Percentiles rank a stretch among this genome's conserved stretches.
Conservation (phyloP, 2,797 vertebrate genomes). For the Aplochiton taeniatus region DNA sequence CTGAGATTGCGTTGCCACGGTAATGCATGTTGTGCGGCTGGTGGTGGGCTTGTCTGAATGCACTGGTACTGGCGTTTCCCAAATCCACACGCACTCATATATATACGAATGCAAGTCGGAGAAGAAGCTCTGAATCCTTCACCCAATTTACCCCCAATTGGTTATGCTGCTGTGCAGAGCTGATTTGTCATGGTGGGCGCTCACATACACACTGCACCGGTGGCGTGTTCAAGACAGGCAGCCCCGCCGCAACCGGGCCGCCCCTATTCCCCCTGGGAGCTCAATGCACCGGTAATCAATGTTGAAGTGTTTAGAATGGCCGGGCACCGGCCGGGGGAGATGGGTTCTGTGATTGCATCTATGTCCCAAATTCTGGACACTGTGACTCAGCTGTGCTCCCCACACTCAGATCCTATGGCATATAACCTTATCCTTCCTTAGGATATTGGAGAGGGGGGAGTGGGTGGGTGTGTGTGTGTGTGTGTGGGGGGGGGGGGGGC, state of each 20-base stretch:
- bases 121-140: conserved; percentile 46
- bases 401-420: too few relatives aligned
- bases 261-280: too few relatives aligned
- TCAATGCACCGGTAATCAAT: background rate
- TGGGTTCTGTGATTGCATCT: too few relatives aligned
- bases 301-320: background rate
- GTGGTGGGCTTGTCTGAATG: conserved; percentile 37
- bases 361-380: too few relatives aligned
- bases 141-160: conserved; percentile 44
- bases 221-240: too few relatives aligned
- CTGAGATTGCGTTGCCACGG: conserved; percentile 14
- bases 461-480: too few relatives aligned
- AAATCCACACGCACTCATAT: background rate
- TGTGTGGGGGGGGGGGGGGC: too few relatives aligned
- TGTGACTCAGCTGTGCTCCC: too few relatives aligned
- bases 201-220: background rate
- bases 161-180: conserved; percentile 41
- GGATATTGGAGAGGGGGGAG: too few relatives aligned
- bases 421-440: too few relatives aligned
- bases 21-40: background rate
- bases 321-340: too few relatives aligned
- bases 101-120: background rate
- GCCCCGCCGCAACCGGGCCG: too few relatives aligned
- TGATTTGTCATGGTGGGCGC: conserved; percentile 50
- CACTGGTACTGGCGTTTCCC: conserved; percentile 34